Evolutionary conservation across 2,113 vertebrate species (phyloP).

Genomic region (Cottus gobio): DNA sequence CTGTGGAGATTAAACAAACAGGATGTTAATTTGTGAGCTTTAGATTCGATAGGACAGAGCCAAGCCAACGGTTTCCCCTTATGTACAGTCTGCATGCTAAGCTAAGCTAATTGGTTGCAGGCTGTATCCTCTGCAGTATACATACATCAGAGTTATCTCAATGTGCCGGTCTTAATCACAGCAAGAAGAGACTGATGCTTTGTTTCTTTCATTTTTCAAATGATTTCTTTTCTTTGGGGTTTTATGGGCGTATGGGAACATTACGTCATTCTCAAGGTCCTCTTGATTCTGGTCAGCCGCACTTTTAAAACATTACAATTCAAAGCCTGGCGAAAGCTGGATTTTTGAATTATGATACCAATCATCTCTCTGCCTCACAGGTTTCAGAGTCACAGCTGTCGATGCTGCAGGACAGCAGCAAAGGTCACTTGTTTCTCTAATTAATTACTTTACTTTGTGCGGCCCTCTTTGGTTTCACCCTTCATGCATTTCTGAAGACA

Average conservation of each 20-base stretch:
- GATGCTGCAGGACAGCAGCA: conserved; percentile 52
- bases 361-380: conserved; percentile 61
- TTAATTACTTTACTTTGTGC: conserved; percentile 63
- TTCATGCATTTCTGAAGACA: conserved; percentile 37
- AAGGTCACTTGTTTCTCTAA: conserved; percentile 75
- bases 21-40: conserved; percentile 3
- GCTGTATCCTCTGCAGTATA: background rate
- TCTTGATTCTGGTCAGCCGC: conserved; percentile 1
- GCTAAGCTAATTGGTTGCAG: background rate
- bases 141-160: background rate
- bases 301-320: conserved; percentile 29
- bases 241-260: background rate
- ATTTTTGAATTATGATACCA: conserved; percentile 68
- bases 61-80: background rate
- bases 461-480: conserved; percentile 48
- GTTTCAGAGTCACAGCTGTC: conserved; percentile 50
- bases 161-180: background rate
- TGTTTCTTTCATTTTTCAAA: background rate
- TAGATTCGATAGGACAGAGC: background rate
- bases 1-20: conserved; percentile 5
- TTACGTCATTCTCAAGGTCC: background rate
- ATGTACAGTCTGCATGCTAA: background rate
- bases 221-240: background rate
- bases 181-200: background rate
- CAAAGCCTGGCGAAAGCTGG: conserved; percentile 28